Conservation (phyloP, 2,797 vertebrate species). For the Staurois parvus region DNA sequence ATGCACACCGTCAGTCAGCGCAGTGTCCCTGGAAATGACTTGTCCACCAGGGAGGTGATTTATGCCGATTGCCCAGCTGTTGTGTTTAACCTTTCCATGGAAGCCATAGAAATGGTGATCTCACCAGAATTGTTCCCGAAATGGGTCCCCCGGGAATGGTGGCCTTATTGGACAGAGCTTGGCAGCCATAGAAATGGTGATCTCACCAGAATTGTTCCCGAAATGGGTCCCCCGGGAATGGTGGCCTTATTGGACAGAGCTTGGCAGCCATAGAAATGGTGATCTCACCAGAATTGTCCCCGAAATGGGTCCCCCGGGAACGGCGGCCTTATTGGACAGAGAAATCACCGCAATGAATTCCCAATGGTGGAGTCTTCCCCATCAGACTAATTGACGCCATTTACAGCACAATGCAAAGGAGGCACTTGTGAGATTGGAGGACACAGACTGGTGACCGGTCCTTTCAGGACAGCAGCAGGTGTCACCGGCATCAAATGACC, state of each 20-base stretch:
- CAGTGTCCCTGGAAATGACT: too few species aligned
- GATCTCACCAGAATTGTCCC: slow-evolving; percentile 4
- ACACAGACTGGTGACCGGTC: not conserved
- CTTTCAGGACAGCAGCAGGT: not conserved
- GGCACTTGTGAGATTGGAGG: slow-evolving; percentile 22
- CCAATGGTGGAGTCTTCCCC: slow-evolving; percentile 22
- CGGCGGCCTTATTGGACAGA: slow-evolving; percentile 6
- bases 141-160: too few species aligned
- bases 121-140: too few species aligned
- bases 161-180: too few species aligned
- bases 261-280: not conserved
- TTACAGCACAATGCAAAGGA: slow-evolving; percentile 14
- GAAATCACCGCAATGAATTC: not conserved
- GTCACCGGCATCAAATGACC: not conserved
- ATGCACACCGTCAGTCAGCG: too few species aligned
- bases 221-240: too few species aligned
- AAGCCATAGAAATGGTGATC: too few species aligned
- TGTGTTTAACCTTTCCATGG: slow-evolving; percentile 3
- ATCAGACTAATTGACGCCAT: slow-evolving; percentile 52
- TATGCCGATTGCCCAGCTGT: not conserved
- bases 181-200: too few species aligned
- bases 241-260: too few species aligned
- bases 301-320: slow-evolving; percentile 12
- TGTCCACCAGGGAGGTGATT: too few species aligned
- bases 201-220: too few species aligned